phyloP scores from a whole-genome alignment of 2,888 invertebrate genomes.

The Scaptomyza reducta region DNA sequence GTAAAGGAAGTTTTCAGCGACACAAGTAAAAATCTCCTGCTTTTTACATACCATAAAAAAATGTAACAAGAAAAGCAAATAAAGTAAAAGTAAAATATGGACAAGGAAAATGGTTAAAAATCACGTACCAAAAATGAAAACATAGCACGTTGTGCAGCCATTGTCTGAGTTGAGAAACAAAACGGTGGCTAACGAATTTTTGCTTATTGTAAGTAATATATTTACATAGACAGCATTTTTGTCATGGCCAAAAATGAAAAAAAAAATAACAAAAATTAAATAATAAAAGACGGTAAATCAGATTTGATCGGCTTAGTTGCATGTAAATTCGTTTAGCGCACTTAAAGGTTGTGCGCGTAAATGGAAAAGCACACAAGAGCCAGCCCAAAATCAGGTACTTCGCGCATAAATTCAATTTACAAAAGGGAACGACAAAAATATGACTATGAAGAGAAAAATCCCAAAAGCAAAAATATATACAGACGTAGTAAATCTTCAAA shows the following conservation, averaged over 20 bases:
- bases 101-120: constrained; percentile 36
- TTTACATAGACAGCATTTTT: constrained; percentile 29
- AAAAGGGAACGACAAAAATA: constrained; percentile 19
- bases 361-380: constrained; percentile 17
- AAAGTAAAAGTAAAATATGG: constrained; percentile 32
- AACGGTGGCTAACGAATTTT: constrained; percentile 27
- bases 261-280: constrained; percentile 14
- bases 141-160: constrained; percentile 35
- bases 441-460: constrained; percentile 5
- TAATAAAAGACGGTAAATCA: too few relatives aligned
- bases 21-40: constrained; percentile 26
- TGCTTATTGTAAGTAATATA: constrained; percentile 27
- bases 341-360: constrained; percentile 51
- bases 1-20: constrained; percentile 2
- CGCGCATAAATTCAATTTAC: constrained; percentile 53
- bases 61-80: constrained; percentile 12
- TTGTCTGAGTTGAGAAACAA: constrained; percentile 6
- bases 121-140: constrained; percentile 62
- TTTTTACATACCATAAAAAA: constrained; percentile 15
- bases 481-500: constrained; percentile 45
- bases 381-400: constrained; percentile 40
- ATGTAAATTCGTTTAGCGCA: constrained; percentile 63
- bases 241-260: constrained; percentile 6
- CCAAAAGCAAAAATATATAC: constrained; percentile 20
- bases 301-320: constrained; percentile 71